Evolutionary conservation across 2,113 vertebrate species (phyloP), one percentile per base, ranked within the genome.

Genomic region (Cryptotis parvus): DNA sequence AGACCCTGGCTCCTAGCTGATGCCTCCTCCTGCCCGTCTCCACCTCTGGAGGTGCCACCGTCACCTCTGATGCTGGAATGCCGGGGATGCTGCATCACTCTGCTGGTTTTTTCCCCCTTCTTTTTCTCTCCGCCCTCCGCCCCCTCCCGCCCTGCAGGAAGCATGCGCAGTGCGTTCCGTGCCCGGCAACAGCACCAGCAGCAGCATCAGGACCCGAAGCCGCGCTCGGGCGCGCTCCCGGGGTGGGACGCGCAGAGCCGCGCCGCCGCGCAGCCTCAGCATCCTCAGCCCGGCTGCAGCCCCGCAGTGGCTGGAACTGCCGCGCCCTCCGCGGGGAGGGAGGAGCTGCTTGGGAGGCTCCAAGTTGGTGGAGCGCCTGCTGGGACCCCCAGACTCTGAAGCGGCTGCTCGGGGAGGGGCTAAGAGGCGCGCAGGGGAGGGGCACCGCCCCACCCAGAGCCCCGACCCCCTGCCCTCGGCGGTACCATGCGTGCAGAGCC

Each of bases 81-180:
- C 89, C 72, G 16, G 92, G 91, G 93, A 75, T 97, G 97, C 96
- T 93, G 96, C 94, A 96, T 96, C 97, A 94, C 95, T 78, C 93
- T 52, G 91, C 90, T 52, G 95, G 26, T 27, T 43, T 61, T 49
- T 31, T 31, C 9, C 1, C 1, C 6, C 26, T 39, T 4, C 20
- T 26, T 20, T 22, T 9, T 45, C 27, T 6, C 39, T 2, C 73
- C 35, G n/a, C 55, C 55, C 20, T 52, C 70, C 37, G 37, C 24
- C 37, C 37, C 24, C 4, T 24, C 45, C 10, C 68, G 58, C 45
- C 35, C n/a, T n/a, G n/a, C 70, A 18, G 2, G 37, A 43, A 37
- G 91, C 96, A 94, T 96, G 96, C 95, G 95, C 96, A 92, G 76
- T 93, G 87, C 78, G 68, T 35, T 55, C 41, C 6, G 39, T 52